Percentiles rank a stretch among this genome's conserved stretches.
phyloP scores from a whole-genome alignment of 2,797 vertebrate genomes.

The Neosilurus mollespiculum region DNA sequence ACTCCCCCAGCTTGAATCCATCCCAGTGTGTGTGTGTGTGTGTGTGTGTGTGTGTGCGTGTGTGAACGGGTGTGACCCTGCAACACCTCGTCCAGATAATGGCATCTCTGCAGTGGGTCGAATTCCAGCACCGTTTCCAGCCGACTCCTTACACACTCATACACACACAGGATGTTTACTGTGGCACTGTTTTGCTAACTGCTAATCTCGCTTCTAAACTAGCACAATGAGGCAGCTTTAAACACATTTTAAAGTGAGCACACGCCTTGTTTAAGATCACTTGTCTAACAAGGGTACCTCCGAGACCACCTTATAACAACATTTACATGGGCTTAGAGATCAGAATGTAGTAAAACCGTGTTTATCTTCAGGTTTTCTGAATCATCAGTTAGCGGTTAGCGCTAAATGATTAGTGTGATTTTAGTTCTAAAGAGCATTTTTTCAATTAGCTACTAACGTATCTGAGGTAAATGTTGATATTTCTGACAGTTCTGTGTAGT shows the following conservation, averaged over 20 bases:
- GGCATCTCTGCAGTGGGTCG: constrained; percentile 25
- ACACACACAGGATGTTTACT: constrained; percentile 42
- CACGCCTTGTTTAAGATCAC: background rate
- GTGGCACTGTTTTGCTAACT: constrained; percentile 11
- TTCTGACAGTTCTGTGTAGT: background rate
- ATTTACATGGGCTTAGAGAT: background rate
- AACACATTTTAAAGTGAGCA: background rate
- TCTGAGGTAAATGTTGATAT: constrained; percentile 18
- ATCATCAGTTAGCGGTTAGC: background rate
- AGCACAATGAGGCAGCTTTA: background rate
- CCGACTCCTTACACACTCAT: constrained; percentile 18
- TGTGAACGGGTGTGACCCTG: constrained; percentile 43
- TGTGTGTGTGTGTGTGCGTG: constrained; percentile 25
- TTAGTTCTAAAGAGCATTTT: background rate
- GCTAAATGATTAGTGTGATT: background rate
- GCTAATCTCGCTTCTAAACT: constrained; percentile 20
- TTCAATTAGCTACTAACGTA: background rate
- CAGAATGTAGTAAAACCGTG: background rate
- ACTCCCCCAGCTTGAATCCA: constrained; percentile 44
- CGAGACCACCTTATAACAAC: background rate
- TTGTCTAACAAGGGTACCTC: background rate
- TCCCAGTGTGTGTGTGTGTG: constrained; percentile 18
- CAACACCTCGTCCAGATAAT: constrained; percentile 26
- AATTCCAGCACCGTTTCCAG: constrained; percentile 24
- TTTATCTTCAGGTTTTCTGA: background rate